Percentiles rank a stretch among this genome's conserved stretches.
These are phyloP conservation scores for Magallana nippona DNA, from an alignment of 2,888 invertebrate genomes.

Conservation along the genomic window DNA sequence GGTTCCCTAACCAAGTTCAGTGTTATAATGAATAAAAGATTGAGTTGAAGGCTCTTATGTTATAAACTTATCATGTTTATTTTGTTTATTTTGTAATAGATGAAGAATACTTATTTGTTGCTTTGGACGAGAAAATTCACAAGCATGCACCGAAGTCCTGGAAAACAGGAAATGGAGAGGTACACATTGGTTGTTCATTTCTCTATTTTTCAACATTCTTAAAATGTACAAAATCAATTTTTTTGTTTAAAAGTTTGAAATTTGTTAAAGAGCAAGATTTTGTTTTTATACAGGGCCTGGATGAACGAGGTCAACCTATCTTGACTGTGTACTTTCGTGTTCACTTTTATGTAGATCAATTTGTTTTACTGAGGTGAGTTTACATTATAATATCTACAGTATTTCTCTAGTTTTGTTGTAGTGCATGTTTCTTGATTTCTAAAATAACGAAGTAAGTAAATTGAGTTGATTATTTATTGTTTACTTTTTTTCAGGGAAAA, in stretches of 20 bases:
- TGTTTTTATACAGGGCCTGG: conserved; percentile 68
- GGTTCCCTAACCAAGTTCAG: no score
- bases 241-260: no score
- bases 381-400: no score
- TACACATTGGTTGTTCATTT: conserved; percentile 45
- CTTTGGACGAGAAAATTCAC: conserved; percentile 95
- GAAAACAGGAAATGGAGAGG: conserved; percentile 87
- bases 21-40: no score
- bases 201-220: not conserved
- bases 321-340: conserved; percentile 93
- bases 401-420: no score
- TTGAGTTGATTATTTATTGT: no score
- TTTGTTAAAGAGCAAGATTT: not conserved
- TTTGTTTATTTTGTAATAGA: conserved; percentile 86
- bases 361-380: conserved; percentile 88
- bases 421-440: no score
- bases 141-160: conserved; percentile 98
- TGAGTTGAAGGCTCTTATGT: no score
- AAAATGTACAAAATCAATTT: not conserved
- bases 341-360: conserved; percentile 96
- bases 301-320: conserved; percentile 90
- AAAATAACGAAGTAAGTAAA: no score
- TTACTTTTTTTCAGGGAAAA: conserved; percentile 85
- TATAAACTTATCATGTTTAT: no score
- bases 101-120: conserved; percentile 97